These are phyloP conservation scores for Thunnus maccoyii DNA, from an alignment of 2,113 vertebrate species.

Conservation along the genomic window DNA sequence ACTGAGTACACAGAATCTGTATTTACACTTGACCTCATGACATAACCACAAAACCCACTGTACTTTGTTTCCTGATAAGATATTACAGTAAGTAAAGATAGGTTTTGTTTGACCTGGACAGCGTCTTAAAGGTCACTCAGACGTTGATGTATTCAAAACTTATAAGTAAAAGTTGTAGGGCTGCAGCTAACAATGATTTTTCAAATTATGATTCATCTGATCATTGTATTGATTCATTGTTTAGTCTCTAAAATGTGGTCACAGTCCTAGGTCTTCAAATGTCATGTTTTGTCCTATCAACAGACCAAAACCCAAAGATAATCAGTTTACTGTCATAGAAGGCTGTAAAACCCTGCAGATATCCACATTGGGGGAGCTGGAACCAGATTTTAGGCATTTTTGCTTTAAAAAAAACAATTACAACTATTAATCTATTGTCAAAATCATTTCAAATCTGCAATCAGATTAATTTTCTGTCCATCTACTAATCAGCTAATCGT, in stretches of 20 bases:
- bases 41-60: conserved; percentile 18
- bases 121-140: conserved; percentile 11
- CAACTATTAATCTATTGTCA: neutral
- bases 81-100: conserved; percentile 7
- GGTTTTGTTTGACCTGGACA: conserved; percentile 39
- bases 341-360: no score
- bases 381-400: neutral
- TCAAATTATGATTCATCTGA: no score
- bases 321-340: no score
- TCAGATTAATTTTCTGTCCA: neutral
- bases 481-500: neutral
- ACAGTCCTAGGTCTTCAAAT: no score
- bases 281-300: no score
- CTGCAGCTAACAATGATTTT: no score
- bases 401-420: neutral
- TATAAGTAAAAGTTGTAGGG: neutral
- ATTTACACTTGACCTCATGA: conserved; percentile 32
- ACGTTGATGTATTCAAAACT: neutral
- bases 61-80: conserved; percentile 57
- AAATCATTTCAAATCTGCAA: no score
- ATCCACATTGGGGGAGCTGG: no score
- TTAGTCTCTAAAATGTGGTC: neutral
- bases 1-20: conserved; percentile 56
- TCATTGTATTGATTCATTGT: no score
- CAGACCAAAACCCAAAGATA: no score